Percentiles rank a stretch among this genome's conserved stretches.
These are phyloP conservation scores for Nyctibius bracteatus DNA, from an alignment of 2,113 vertebrate genomes.

Conservation along the genomic window DNA sequence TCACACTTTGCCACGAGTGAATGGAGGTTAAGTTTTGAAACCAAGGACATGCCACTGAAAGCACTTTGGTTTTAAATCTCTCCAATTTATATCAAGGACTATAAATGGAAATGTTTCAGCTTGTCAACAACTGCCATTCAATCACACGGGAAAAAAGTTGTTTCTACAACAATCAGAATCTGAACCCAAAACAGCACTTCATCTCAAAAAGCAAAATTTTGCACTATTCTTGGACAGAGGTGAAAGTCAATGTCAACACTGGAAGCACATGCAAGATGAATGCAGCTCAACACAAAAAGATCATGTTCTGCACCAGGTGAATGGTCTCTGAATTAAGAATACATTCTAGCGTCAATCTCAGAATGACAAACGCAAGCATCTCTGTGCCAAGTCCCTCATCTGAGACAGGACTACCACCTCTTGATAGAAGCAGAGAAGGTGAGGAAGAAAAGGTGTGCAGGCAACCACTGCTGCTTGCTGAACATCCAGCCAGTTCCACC, in stretches of 20 bases:
- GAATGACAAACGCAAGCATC: not conserved
- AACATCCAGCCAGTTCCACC: not conserved
- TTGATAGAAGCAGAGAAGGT: not conserved
- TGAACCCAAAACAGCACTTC: not conserved
- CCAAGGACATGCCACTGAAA: not conserved
- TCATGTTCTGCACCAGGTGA: not conserved
- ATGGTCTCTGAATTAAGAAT: not conserved
- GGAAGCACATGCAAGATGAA: not conserved
- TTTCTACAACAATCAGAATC: not conserved
- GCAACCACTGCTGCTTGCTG: not conserved
- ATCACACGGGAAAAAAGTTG: fast-evolving
- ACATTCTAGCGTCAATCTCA: not conserved
- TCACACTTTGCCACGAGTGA: not conserved
- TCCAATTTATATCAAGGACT: not conserved
- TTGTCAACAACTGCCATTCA: not conserved
- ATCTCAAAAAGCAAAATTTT: not conserved
- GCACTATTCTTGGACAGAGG: not conserved
- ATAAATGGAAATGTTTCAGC: not conserved
- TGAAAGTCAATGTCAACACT: not conserved
- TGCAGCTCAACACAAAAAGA: not conserved
- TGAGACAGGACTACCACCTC: not conserved
- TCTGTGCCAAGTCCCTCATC: not conserved
- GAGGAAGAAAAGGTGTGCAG: not conserved
- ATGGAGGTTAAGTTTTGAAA: not conserved
- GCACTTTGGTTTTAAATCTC: not conserved